Percentiles rank a stretch among this genome's conserved stretches.
These are phyloP conservation scores for Danaus melanippus DNA, from an alignment of 1,140 invertebrate genomes.

Conservation along the genomic window DNA sequence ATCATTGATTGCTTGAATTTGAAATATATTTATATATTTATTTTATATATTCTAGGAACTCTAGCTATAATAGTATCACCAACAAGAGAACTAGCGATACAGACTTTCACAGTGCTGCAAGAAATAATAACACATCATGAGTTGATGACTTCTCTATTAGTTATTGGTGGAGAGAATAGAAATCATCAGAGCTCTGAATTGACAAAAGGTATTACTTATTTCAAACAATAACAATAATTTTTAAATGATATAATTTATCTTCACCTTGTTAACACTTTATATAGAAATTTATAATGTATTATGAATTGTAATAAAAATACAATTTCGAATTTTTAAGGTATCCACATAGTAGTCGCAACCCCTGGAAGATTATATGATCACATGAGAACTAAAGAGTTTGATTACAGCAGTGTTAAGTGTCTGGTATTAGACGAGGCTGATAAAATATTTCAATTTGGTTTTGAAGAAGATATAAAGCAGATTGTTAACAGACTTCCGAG, in stretches of 20 bases:
- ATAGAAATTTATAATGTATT: too few relatives aligned
- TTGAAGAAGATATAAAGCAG: conserved; percentile 89
- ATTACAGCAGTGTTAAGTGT: conserved; percentile 83
- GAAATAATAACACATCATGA: conserved; percentile 87
- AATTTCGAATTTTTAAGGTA: conserved; percentile 56
- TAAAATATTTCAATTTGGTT: conserved; percentile 88
- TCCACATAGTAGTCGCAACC: conserved; percentile 86
- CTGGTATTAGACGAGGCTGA: conserved; percentile 91
- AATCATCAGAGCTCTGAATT: conserved; percentile 73
- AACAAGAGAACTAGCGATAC: conserved; percentile 92
- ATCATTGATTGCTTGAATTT: too few relatives aligned
- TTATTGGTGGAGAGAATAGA: conserved; percentile 90
- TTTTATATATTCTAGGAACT: conserved; percentile 72
- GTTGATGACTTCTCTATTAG: conserved; percentile 85
- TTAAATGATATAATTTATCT: too few relatives aligned
- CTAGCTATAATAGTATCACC: conserved; percentile 92
- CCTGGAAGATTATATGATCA: conserved; percentile 88
- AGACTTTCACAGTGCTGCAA: conserved; percentile 90
- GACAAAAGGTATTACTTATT: conserved; percentile 28
- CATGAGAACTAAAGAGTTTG: conserved; percentile 84
- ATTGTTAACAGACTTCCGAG: conserved; percentile 85
- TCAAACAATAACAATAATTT: too few relatives aligned
- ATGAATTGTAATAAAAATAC: too few relatives aligned
- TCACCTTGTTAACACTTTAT: too few relatives aligned
- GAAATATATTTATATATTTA: background rate